Evolutionary conservation across 2,113 vertebrate species (phyloP), one percentile per base, ranked within the genome.

Genomic region (Piaya cayana): DNA sequence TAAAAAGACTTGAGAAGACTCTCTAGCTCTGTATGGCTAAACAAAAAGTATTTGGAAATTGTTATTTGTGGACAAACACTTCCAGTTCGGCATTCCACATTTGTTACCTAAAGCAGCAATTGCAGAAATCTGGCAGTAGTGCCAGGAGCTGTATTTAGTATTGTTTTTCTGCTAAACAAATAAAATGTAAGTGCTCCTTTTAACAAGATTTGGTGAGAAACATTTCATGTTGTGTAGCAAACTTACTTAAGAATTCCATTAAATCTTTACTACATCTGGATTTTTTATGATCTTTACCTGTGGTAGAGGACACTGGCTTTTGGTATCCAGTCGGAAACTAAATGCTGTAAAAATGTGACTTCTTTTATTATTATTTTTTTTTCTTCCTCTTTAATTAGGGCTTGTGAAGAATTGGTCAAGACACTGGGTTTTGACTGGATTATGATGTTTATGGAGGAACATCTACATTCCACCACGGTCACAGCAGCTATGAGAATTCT

Each of bases 391-490:
- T 92, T 81, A 36, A 93, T 53, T 93, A 99, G 99, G 96, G 99
- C 99, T 15, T 99, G 99, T n/a, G 99, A 99, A 97, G 99, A 99
- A 67, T 97, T 99, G 78, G 98, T 99, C 74, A 98, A 97, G 92
- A 99, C 98, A 0, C 97, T 99, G 95, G 99, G 99, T 43, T 99
- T 99, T 45, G 99, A 99, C 78, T 99, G 99, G 99, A 97, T 99
- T 63, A 96, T 99, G 97, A 99, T 99, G 98, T 99, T 99, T 88
- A 99, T 99, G 99, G 99, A 99, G 84, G 99, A 99, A 37, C 99
- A 99, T 82, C 95, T 99, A 15, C 99, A 99, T 97, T 98, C 99
- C 5, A 99, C 98, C 90, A 99, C 99, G 0, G 99, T 99, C 42
- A 99, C 99, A 0, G 99, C 98, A 15, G 99, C 99, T 29, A 98